These are phyloP conservation scores for Eidolon dupreanum DNA, from an alignment of 2,797 vertebrate genomes.

Conservation along the genomic window DNA sequence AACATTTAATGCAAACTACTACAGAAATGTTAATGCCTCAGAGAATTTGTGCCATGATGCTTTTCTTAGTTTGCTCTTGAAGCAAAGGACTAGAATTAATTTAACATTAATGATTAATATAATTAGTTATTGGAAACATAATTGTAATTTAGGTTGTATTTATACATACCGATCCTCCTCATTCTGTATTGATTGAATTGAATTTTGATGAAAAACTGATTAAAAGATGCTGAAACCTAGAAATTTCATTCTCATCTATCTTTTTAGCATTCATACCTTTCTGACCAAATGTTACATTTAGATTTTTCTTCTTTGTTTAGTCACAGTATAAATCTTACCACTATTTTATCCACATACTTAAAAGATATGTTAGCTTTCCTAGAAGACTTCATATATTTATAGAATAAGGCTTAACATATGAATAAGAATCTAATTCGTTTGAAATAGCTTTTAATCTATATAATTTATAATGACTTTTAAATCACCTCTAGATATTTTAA, in stretches of 20 bases:
- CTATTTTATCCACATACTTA: conserved; percentile 48
- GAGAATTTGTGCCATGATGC: neutral
- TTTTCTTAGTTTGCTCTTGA: neutral
- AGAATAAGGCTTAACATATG: conserved; percentile 58
- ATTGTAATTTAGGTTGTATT: neutral
- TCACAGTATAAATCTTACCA: conserved; percentile 14
- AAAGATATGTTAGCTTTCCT: conserved; percentile 40
- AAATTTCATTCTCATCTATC: neutral
- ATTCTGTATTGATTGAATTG: neutral
- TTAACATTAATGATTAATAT: neutral
- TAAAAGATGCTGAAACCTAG: neutral
- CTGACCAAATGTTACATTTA: neutral
- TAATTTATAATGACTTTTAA: conserved; percentile 73
- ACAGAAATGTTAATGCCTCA: neutral
- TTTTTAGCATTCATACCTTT: neutral
- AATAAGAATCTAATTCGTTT: conserved; percentile 64
- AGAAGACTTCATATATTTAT: conserved; percentile 57
- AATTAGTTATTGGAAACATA: neutral
- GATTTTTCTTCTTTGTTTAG: conserved; percentile 54
- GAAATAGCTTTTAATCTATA: conserved; percentile 68
- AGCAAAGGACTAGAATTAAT: neutral
- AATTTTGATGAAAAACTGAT: neutral
- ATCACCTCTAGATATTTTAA: conserved; percentile 67
- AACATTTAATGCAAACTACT: conserved; percentile 38
- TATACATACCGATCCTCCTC: neutral